Evolutionary conservation across 2,797 vertebrate species (phyloP).

Genomic region (Leuciscus waleckii): DNA sequence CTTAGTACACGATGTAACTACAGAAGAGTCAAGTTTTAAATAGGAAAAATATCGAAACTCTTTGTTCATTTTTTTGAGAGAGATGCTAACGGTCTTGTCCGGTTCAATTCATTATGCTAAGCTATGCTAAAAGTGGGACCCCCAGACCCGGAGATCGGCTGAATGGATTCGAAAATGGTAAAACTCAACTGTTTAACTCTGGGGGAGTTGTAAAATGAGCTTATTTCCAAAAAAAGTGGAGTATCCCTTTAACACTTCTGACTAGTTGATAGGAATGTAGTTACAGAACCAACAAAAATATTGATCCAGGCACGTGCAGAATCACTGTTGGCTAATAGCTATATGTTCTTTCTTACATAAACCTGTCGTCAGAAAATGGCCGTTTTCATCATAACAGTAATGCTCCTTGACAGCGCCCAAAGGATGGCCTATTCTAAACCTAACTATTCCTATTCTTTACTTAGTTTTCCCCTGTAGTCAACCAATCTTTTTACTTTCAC

Average conservation of each 20-base stretch:
- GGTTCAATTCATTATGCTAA: no score
- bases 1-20: no score
- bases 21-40: no score
- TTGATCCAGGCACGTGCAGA: not conserved
- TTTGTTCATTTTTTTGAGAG: no score
- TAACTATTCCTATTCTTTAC: constrained; percentile 46
- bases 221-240: no score
- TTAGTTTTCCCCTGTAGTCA: constrained; percentile 68
- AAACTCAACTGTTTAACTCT: no score
- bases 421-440: not conserved
- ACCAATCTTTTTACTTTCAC: constrained; percentile 76
- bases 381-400: not conserved
- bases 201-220: no score
- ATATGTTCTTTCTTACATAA: not conserved
- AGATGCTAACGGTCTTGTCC: no score
- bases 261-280: not conserved
- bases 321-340: not conserved
- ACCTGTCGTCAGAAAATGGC: not conserved
- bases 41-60: no score
- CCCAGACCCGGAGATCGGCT: no score
- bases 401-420: not conserved
- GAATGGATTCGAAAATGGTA: no score
- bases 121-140: no score
- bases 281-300: not conserved
- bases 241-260: not conserved